Conservation (phyloP, 2,888 invertebrate genomes). For the Brachypalpus laphriformis region DNA sequence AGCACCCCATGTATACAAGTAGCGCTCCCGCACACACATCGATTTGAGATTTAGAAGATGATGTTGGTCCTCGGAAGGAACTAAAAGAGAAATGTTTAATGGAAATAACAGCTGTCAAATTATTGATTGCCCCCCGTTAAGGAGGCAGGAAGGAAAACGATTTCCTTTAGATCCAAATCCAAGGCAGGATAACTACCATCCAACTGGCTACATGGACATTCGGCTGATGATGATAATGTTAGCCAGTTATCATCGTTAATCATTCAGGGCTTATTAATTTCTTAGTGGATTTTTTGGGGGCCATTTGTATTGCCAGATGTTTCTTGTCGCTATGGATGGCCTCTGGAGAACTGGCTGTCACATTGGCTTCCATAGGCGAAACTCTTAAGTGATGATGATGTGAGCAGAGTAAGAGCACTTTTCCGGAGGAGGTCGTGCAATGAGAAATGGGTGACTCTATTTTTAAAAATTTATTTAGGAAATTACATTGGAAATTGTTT, state of each 20-base stretch:
- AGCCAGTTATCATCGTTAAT: conserved; percentile 73
- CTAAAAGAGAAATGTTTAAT: conserved; percentile 72
- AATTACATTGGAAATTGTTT: conserved; percentile 68
- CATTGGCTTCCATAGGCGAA: conserved; percentile 30
- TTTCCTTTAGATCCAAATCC: conserved; percentile 9
- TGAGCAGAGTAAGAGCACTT: conserved; percentile 33
- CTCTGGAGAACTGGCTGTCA: conserved; percentile 36
- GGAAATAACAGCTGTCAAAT: conserved; percentile 76
- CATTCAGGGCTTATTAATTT: conserved; percentile 74
- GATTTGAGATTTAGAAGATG: conserved; percentile 61
- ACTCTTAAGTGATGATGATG: conserved; percentile 64
- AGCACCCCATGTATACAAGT: conserved; percentile 4
- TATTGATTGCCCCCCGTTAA: conserved; percentile 71
- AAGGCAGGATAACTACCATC: conserved; percentile 40
- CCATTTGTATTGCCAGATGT: conserved; percentile 74
- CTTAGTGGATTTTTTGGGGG: conserved; percentile 67
- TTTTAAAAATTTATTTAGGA: conserved; percentile 52
- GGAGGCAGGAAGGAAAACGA: conserved; percentile 44
- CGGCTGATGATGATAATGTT: conserved; percentile 67
- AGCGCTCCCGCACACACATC: conserved; percentile 20
- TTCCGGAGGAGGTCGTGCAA: conserved; percentile 36
- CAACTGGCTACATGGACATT: conserved; percentile 28
- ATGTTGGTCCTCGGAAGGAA: conserved; percentile 36
- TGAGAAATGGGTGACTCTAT: conserved; percentile 58
- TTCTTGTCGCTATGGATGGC: conserved; percentile 54